Evolutionary conservation across 2,797 vertebrate genomes (phyloP).

Genomic region (Enteromius trimaculatus): DNA sequence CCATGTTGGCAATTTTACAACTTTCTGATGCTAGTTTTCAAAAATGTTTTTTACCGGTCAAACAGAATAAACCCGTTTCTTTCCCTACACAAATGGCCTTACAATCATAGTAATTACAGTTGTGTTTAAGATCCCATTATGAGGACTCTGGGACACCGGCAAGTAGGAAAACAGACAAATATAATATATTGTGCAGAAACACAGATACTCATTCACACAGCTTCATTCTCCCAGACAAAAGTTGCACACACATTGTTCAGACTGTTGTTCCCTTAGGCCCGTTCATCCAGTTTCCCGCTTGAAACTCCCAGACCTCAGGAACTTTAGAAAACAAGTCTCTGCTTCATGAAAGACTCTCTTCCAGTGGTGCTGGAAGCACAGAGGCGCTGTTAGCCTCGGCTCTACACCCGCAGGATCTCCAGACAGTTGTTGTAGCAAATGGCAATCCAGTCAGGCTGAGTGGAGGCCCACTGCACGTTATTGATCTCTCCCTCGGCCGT

Average conservation of each 20-base stretch:
- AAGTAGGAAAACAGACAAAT: slow-evolving; percentile 37
- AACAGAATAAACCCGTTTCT: slow-evolving; percentile 3
- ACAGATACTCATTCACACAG: slow-evolving; percentile 17
- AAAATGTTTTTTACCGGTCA: not conserved
- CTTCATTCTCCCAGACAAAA: slow-evolving; percentile 22
- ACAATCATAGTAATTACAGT: slow-evolving; percentile 15
- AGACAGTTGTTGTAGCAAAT: slow-evolving; percentile 99
- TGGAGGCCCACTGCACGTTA: slow-evolving; percentile 99
- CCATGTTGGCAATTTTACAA: slow-evolving; percentile 20
- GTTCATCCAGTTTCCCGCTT: slow-evolving; percentile 20
- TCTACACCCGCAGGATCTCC: slow-evolving; percentile 95
- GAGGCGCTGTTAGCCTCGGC: slow-evolving; percentile 52
- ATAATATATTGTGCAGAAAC: slow-evolving; percentile 32
- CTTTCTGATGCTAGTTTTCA: slow-evolving; percentile 14
- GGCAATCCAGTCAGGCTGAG: slow-evolving; percentile 96
- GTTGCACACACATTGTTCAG: slow-evolving; percentile 27
- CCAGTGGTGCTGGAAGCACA: not conserved
- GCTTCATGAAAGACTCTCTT: slow-evolving; percentile 9
- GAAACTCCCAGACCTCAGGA: slow-evolving; percentile 21
- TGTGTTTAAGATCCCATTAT: slow-evolving; percentile 14
- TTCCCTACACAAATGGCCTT: slow-evolving; percentile 10
- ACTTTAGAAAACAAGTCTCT: slow-evolving; percentile 44
- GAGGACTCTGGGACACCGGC: slow-evolving; percentile 26
- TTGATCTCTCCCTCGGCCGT: slow-evolving; percentile 98
- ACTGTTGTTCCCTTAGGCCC: slow-evolving; percentile 39